Percentiles rank a stretch among this genome's conserved stretches.
These are phyloP conservation scores for Pseudorhombus dupliciocellatus DNA, from an alignment of 2,113 vertebrate species.

Conservation along the genomic window DNA sequence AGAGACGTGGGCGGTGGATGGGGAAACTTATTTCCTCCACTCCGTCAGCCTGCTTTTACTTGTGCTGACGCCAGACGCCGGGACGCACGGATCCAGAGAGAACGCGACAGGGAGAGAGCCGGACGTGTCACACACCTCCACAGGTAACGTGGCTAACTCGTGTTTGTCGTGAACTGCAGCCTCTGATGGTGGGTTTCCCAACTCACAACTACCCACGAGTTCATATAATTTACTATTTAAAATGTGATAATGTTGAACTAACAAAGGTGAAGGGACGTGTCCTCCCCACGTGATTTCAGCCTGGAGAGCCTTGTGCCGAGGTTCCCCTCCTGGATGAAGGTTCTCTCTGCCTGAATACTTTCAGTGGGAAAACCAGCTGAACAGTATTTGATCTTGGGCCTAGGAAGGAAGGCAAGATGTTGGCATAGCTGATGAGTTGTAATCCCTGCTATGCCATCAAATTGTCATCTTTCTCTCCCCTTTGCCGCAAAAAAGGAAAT, in stretches of 20 bases:
- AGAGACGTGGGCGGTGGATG: conserved; percentile 20
- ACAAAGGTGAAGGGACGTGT: background rate
- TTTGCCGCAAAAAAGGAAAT: conserved; percentile 15
- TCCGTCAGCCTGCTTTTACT: conserved; percentile 8
- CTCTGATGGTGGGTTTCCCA: background rate
- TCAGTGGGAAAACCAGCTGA: background rate
- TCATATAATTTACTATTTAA: background rate
- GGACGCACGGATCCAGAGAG: conserved; percentile 5
- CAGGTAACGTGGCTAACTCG: conserved; percentile 40
- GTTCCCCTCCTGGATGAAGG: conserved; percentile 4
- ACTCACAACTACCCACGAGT: background rate
- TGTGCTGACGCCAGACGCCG: conserved; percentile 6
- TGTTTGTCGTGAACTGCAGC: background rate
- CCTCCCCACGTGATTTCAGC: background rate
- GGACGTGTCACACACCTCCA: background rate
- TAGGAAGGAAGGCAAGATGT: conserved; percentile 80
- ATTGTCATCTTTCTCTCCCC: conserved; percentile 75
- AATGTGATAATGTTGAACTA: background rate
- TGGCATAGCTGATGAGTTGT: conserved; percentile 77
- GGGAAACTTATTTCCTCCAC: conserved; percentile 22
- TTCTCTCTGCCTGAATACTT: background rate
- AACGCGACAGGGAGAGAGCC: background rate
- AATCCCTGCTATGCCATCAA: conserved; percentile 75
- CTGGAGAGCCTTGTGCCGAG: background rate
- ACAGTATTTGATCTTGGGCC: conserved; percentile 33